Evolutionary conservation across 2,797 vertebrate species (phyloP).

Genomic region (Neosilurus mollespiculum): DNA sequence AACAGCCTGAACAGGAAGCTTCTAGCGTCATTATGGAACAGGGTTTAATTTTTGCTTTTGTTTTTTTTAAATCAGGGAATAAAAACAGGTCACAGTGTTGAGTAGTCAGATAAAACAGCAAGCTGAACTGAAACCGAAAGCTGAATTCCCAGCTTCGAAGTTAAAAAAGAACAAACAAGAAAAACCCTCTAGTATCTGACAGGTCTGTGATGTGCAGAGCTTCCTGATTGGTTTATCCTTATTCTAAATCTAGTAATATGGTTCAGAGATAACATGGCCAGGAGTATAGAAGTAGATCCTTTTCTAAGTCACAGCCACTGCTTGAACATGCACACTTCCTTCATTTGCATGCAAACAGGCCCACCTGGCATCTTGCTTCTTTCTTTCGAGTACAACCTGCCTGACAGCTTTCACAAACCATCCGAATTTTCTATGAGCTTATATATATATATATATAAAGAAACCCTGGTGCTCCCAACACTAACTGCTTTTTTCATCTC

Average conservation of each 20-base stretch:
- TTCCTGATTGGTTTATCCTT: neutral
- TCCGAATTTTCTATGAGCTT: neutral
- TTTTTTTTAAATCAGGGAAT: neutral
- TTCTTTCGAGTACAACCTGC: conserved; percentile 45
- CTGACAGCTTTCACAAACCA: conserved; percentile 36
- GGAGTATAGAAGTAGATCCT: neutral
- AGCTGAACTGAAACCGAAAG: too few species aligned
- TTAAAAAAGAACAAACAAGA: neutral
- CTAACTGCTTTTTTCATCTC: conserved; percentile 20
- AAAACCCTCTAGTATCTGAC: too few species aligned
- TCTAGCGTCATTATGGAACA: neutral
- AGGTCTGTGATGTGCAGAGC: neutral
- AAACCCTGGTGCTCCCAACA: neutral
- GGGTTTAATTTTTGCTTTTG: neutral
- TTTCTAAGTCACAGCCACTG: neutral
- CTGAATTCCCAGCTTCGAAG: neutral
- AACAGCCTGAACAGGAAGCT: conserved; percentile 8
- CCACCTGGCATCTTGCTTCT: conserved; percentile 24
- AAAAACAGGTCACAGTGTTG: conserved; percentile 69
- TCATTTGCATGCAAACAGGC: conserved; percentile 6
- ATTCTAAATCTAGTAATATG: neutral
- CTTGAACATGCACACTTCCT: conserved; percentile 11
- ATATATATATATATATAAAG: neutral
- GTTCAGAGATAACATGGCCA: neutral
- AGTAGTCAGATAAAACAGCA: conserved; percentile 45